phyloP scores from a whole-genome alignment of 2,797 vertebrate genomes.

The Anabacerthia variegaticeps region DNA sequence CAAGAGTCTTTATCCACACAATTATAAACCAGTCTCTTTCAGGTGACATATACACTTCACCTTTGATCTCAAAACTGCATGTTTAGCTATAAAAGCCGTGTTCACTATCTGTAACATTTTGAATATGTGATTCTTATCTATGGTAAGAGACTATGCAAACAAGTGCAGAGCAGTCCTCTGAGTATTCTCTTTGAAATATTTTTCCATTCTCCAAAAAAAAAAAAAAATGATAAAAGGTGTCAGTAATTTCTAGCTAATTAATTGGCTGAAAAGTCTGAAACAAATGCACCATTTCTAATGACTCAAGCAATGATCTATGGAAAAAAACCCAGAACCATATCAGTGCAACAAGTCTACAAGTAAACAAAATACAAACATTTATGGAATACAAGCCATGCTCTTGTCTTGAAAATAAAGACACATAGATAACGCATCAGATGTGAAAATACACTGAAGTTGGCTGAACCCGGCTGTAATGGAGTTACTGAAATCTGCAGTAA shows the following conservation, averaged over 20 bases:
- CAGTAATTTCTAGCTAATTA: background rate
- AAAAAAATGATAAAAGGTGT: background rate
- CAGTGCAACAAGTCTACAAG: conserved; percentile 12
- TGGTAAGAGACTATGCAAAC: background rate
- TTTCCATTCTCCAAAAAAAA: conserved; percentile 1
- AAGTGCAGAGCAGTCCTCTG: background rate
- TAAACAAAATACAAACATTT: conserved; percentile 51
- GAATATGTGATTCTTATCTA: conserved; percentile 26
- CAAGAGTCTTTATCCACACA: background rate
- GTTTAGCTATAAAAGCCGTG: background rate
- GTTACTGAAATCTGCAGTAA: conserved; percentile 61
- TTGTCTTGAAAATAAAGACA: conserved; percentile 52
- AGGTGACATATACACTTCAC: background rate
- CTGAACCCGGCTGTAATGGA: conserved; percentile 41
- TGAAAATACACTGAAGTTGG: conserved; percentile 62
- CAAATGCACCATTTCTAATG: conserved; percentile 22
- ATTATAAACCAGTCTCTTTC: conserved; percentile 18
- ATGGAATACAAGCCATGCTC: background rate
- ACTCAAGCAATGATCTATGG: conserved; percentile 21
- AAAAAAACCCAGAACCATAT: conserved; percentile 50
- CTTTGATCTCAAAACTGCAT: conserved; percentile 42
- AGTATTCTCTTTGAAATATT: background rate
- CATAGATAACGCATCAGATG: conserved; percentile 23
- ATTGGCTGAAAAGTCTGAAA: background rate
- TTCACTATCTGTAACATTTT: background rate